Conservation (phyloP, 2,113 vertebrate genomes). For the Xiphophorus maculatus region DNA sequence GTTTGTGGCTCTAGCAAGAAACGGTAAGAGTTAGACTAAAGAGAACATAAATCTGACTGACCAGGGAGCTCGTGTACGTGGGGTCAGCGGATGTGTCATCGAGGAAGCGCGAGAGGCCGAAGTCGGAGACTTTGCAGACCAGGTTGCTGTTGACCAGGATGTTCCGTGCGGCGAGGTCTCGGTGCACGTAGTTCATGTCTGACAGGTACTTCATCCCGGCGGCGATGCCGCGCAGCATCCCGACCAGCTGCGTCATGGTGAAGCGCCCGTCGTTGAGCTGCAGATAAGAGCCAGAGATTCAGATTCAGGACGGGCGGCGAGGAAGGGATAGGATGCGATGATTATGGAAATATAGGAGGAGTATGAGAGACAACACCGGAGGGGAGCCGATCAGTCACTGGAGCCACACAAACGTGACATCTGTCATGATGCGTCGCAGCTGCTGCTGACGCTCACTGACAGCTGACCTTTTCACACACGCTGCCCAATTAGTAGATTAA, state of each 20-base stretch:
- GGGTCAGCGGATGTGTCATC: slow-evolving; percentile 93
- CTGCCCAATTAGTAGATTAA: slow-evolving; percentile 73
- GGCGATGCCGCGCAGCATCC: slow-evolving; percentile 93
- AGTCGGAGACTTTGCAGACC: slow-evolving; percentile 98
- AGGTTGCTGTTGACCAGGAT: slow-evolving; percentile 98
- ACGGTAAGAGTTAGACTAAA: not conserved
- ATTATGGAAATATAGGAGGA: slow-evolving; percentile 4
- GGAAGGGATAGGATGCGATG: slow-evolving; percentile 1
- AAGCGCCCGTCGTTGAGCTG: slow-evolving; percentile 97
- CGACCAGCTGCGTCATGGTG: slow-evolving; percentile 96
- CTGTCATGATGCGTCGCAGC: slow-evolving; percentile 56
- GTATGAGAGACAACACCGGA: slow-evolving; percentile 3
- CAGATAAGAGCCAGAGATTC: slow-evolving; percentile 3
- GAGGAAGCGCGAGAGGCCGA: slow-evolving; percentile 93
- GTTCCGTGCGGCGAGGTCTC: slow-evolving; percentile 94
- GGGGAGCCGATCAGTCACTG: slow-evolving; percentile 47
- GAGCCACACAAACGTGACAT: slow-evolving; percentile 64
- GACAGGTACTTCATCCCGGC: slow-evolving; percentile 98
- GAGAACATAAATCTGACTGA: slow-evolving; percentile 59
- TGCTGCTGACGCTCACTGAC: slow-evolving; percentile 55
- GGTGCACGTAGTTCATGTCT: slow-evolving; percentile 97
- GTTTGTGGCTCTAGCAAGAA: not conserved
- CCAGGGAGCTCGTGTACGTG: slow-evolving; percentile 97
- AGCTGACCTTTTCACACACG: slow-evolving; percentile 71
- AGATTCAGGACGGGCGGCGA: not conserved